Evolutionary conservation across 2,888 invertebrate species (phyloP).

Genomic region (Glyphotaelius pellucidus): DNA sequence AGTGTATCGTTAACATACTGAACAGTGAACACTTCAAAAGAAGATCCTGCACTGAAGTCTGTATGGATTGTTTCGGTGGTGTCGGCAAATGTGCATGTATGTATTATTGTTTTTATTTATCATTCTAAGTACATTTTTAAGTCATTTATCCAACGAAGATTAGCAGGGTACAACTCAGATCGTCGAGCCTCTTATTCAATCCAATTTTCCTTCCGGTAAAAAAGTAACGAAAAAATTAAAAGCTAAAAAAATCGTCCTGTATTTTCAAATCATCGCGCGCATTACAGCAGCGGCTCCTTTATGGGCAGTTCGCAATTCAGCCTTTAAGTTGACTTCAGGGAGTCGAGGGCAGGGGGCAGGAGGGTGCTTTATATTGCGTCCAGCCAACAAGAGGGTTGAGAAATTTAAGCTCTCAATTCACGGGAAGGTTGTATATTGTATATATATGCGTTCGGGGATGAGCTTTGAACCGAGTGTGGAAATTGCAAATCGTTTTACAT

Average conservation of each 20-base stretch:
- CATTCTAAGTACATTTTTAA: too few species aligned
- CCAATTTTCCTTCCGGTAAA: neutral
- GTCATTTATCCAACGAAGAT: too few species aligned
- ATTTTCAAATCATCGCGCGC: constrained; percentile 54
- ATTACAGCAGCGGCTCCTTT: constrained; percentile 59
- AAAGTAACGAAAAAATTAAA: too few species aligned
- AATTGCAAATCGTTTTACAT: constrained; percentile 49
- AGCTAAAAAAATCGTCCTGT: neutral
- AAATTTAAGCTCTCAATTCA: constrained; percentile 47
- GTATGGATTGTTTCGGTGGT: too few species aligned
- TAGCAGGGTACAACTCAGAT: too few species aligned
- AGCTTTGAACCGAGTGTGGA: constrained; percentile 43
- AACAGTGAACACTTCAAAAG: too few species aligned
- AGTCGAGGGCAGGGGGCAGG: constrained; percentile 31
- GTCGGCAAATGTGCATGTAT: too few species aligned
- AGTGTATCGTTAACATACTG: too few species aligned
- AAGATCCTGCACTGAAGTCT: too few species aligned
- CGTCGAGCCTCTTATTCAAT: too few species aligned
- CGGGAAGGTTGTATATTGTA: neutral
- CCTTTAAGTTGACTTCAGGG: constrained; percentile 61
- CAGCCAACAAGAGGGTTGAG: constrained; percentile 43
- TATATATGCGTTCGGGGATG: constrained; percentile 24
- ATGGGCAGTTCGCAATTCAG: constrained; percentile 63
- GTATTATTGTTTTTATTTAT: too few species aligned
- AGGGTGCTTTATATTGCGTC: constrained; percentile 57